Conservation (phyloP, 2,888 invertebrate species). For the Andrena minutula region DNA sequence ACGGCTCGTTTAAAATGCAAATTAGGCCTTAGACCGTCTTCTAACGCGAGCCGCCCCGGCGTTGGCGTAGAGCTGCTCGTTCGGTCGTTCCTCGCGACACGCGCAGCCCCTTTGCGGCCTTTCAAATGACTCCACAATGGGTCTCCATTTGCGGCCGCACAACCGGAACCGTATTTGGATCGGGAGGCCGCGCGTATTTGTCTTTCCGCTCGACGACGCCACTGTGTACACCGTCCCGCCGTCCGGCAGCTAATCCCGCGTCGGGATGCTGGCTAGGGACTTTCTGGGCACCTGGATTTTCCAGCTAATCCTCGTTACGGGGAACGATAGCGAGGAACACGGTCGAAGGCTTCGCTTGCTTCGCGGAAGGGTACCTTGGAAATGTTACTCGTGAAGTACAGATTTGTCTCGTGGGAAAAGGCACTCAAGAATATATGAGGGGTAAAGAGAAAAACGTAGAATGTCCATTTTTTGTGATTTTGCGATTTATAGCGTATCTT, state of each 20-base stretch:
- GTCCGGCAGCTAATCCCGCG: neutral
- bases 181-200: constrained; percentile 32
- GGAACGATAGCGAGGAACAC: too few species aligned
- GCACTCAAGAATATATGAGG: too few species aligned
- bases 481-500: too few species aligned
- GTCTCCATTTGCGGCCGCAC: constrained; percentile 27
- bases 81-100: constrained; percentile 44
- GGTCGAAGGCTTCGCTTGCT: too few species aligned
- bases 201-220: constrained; percentile 32
- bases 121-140: constrained; percentile 56
- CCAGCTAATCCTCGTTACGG: neutral
- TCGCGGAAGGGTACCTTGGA: too few species aligned
- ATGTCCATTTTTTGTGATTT: too few species aligned
- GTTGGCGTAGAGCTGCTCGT: constrained; percentile 27
- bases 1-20: constrained; percentile 81
- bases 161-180: constrained; percentile 43
- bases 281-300: neutral
- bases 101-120: constrained; percentile 40
- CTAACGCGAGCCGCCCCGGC: constrained; percentile 51
- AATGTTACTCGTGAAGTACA: too few species aligned
- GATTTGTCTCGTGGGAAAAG: too few species aligned
- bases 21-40: constrained; percentile 75
- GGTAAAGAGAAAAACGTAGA: too few species aligned
- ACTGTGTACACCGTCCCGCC: neutral
- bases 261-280: neutral